Evolutionary conservation across 1,140 invertebrate genomes (phyloP).

Genomic region (Drosophila repleta): DNA sequence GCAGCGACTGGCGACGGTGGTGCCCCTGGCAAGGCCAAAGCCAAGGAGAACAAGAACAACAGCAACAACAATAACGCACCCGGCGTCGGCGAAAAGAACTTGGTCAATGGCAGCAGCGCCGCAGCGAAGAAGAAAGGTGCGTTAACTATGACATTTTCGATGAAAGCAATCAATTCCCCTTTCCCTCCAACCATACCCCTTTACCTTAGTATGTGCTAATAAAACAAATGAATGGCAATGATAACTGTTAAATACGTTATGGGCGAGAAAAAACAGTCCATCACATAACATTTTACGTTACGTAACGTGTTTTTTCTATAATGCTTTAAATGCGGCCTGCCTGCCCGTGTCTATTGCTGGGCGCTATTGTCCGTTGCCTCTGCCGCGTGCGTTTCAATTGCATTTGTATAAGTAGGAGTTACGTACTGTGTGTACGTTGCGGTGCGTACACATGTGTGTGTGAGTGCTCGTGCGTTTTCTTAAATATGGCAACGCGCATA

Average conservation of each 20-base stretch:
- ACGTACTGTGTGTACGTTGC: conserved; percentile 13
- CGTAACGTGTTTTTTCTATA: conserved; percentile 77
- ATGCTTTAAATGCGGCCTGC: conserved; percentile 68
- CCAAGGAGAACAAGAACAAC: conserved; percentile 64
- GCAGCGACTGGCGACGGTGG: conserved; percentile 36
- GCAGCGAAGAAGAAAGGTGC: conserved; percentile 75
- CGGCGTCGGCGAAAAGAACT: conserved; percentile 60
- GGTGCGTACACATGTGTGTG: conserved; percentile 15
- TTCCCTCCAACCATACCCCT: not conserved
- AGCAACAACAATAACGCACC: conserved; percentile 52
- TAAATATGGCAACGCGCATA: conserved; percentile 65
- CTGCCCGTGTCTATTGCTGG: conserved; percentile 40
- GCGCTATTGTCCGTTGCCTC: conserved; percentile 34
- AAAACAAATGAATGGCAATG: conserved; percentile 14
- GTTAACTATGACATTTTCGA: conserved; percentile 55
- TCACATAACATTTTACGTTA: conserved; percentile 79
- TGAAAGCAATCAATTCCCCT: conserved; percentile 1
- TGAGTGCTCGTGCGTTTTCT: conserved; percentile 39
- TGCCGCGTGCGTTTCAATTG: conserved; percentile 74
- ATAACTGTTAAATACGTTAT: conserved; percentile 48
- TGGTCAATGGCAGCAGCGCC: conserved; percentile 70
- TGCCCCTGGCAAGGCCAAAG: conserved; percentile 63
- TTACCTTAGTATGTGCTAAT: not conserved
- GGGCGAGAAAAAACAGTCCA: conserved; percentile 46
- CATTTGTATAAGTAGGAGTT: conserved; percentile 56